These are phyloP conservation scores for Rhagoletis zephyria DNA, from an alignment of 1,140 invertebrate species.

Conservation along the genomic window DNA sequence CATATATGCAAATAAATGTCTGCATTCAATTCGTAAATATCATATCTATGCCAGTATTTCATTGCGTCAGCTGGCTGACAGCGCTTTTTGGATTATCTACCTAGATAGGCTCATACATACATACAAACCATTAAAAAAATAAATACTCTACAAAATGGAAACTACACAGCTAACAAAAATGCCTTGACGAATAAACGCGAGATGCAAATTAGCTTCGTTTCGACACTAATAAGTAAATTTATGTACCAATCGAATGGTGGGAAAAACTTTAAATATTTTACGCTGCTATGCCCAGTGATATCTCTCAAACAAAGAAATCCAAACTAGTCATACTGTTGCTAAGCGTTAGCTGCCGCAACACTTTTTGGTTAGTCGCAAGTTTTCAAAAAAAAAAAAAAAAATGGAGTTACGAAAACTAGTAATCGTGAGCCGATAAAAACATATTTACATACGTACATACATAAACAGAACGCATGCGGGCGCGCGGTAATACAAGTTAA, in stretches of 20 bases:
- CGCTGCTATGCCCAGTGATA: neutral
- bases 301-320: neutral
- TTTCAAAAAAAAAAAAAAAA: slow-evolving; percentile 15
- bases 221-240: slow-evolving; percentile 23
- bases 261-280: slow-evolving; percentile 31
- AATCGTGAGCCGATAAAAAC: too few relatives aligned
- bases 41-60: neutral
- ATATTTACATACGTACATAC: too few relatives aligned
- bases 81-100: neutral
- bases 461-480: slow-evolving; percentile 36
- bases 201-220: slow-evolving; percentile 44
- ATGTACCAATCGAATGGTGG: slow-evolving; percentile 32
- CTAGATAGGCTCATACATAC: neutral
- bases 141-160: neutral
- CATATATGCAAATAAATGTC: neutral
- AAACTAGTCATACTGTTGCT: neutral
- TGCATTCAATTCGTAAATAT: neutral
- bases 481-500: neutral
- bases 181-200: neutral
- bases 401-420: too few relatives aligned
- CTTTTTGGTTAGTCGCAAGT: slow-evolving; percentile 2
- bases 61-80: neutral
- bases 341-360: neutral
- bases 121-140: neutral
- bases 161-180: neutral